Evolutionary conservation across 2,888 invertebrate species (phyloP).

Genomic region (Theretra japonica): DNA sequence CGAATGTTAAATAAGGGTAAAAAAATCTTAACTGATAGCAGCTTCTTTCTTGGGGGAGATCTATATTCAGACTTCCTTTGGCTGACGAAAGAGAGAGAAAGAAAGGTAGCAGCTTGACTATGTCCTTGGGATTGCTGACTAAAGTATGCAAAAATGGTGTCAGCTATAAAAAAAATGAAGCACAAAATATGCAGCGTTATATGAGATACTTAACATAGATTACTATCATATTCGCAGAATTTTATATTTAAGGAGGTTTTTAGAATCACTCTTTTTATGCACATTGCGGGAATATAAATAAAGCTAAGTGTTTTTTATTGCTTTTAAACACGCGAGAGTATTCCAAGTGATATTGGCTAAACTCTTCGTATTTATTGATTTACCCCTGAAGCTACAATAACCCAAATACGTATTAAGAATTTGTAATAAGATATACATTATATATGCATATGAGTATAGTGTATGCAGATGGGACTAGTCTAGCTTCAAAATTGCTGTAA

Average conservation of each 20-base stretch:
- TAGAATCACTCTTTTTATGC: slow-evolving; percentile 1
- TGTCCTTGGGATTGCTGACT: too few relatives aligned
- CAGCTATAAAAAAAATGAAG: background rate
- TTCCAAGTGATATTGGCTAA: slow-evolving; percentile 2
- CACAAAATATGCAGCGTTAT: background rate
- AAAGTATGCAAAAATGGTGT: too few relatives aligned
- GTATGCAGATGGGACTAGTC: background rate
- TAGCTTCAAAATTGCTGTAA: background rate
- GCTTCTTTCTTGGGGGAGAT: background rate
- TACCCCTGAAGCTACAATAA: background rate
- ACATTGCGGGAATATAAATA: background rate
- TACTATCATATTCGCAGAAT: background rate
- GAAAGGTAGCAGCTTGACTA: too few relatives aligned
- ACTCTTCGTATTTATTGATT: slow-evolving; percentile 12
- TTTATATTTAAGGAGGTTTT: background rate
- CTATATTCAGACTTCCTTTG: background rate
- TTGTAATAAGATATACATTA: background rate
- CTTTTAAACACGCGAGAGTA: slow-evolving; percentile 10
- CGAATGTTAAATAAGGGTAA: too few relatives aligned
- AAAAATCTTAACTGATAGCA: too few relatives aligned
- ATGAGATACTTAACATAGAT: too few relatives aligned
- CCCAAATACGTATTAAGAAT: background rate
- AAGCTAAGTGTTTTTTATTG: slow-evolving; percentile 11
- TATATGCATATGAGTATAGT: background rate
- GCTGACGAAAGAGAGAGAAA: background rate